Evolutionary conservation across 2,113 vertebrate species (phyloP).

Genomic region (Tor tambroides): DNA sequence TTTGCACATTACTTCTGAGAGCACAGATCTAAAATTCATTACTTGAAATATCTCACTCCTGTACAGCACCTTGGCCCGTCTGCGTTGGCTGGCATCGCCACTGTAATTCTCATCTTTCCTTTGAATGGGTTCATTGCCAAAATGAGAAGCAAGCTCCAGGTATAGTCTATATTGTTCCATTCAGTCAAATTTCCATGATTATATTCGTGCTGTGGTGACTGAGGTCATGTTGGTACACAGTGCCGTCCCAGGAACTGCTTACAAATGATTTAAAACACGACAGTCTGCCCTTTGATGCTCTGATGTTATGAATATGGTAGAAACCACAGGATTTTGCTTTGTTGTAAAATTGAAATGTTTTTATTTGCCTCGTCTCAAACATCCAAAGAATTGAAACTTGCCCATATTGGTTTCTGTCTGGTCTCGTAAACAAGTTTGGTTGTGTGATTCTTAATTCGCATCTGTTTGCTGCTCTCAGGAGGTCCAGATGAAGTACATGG

Average conservation of each 20-base stretch:
- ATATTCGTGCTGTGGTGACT: not conserved
- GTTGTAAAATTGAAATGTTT: constrained; percentile 17
- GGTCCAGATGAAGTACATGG: constrained; percentile 90
- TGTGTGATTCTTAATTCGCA: not conserved
- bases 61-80: constrained; percentile 83
- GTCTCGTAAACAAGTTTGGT: not conserved
- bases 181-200: not conserved
- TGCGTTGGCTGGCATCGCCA: constrained; percentile 78
- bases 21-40: not conserved
- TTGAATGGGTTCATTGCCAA: constrained; percentile 86
- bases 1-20: not conserved
- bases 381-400: constrained; percentile 18
- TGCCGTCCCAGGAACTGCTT: not conserved
- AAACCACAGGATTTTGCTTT: constrained; percentile 30
- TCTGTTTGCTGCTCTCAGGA: constrained; percentile 73
- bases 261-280: constrained; percentile 45
- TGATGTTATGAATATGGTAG: constrained; percentile 14
- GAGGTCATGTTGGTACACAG: too few relatives aligned
- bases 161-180: constrained; percentile 53
- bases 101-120: constrained; percentile 85
- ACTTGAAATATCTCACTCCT: constrained; percentile 1
- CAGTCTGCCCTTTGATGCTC: constrained; percentile 15
- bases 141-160: constrained; percentile 84
- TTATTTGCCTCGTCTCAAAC: constrained; percentile 34
- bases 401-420: not conserved